A percentile compares a stretch with the other conserved stretches of the same genome.
Evolutionary conservation across 2,888 invertebrate species (phyloP).

Genomic region (Tetranychus piercei): DNA sequence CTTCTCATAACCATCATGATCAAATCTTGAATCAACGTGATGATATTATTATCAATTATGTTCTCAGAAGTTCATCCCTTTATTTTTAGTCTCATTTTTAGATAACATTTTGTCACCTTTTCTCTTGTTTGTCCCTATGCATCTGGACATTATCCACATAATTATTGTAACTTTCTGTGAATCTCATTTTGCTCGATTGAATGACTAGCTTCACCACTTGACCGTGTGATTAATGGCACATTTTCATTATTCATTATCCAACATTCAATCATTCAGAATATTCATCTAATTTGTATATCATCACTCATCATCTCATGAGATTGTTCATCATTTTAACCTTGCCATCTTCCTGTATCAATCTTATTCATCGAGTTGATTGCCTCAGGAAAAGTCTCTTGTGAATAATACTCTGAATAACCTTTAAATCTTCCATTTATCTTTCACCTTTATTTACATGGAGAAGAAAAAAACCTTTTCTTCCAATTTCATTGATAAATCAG

Average conservation of each 20-base stretch:
- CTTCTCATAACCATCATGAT: no score
- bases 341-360: neutral
- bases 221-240: neutral
- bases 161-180: no score
- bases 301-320: neutral
- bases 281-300: constrained; percentile 1
- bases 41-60: no score
- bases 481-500: no score
- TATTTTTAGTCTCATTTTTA: no score
- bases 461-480: no score
- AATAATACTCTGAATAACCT: neutral
- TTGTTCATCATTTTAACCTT: neutral
- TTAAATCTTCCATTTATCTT: neutral
- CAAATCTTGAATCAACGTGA: no score
- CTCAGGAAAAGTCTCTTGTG: neutral
- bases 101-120: no score
- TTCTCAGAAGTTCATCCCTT: no score
- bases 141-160: no score
- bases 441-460: neutral
- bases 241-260: neutral
- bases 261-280: neutral
- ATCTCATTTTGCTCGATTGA: neutral
- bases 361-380: neutral
- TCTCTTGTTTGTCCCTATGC: no score
- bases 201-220: no score